Evolutionary conservation across 1,140 invertebrate species (phyloP).

Genomic region (Rhagoletis pomonella): DNA sequence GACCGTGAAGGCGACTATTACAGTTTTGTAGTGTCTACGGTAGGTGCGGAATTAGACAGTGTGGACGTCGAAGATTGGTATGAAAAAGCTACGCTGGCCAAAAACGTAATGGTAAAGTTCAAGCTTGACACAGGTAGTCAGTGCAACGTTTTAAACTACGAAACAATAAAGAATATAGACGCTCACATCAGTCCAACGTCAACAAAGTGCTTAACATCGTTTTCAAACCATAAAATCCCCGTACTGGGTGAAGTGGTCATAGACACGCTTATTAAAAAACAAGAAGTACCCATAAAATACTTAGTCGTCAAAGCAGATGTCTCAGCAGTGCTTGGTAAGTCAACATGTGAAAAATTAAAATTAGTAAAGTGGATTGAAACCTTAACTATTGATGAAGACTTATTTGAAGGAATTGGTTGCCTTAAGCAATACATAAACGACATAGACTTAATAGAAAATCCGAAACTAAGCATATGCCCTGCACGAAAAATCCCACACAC

Average conservation of each 20-base stretch:
- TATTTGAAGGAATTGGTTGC: slow-evolving; percentile 59
- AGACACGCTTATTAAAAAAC: slow-evolving; percentile 15
- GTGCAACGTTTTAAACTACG: slow-evolving; percentile 3
- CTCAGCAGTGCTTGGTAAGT: not conserved
- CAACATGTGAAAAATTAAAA: too few relatives aligned
- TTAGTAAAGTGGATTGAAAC: not conserved
- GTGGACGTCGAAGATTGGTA: slow-evolving; percentile 1
- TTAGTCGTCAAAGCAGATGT: slow-evolving; percentile 21
- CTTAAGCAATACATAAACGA: slow-evolving; percentile 58
- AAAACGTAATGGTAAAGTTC: slow-evolving; percentile 13
- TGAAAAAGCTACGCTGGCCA: not conserved
- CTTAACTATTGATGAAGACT: slow-evolving; percentile 9
- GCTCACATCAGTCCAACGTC: not conserved
- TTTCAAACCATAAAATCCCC: not conserved
- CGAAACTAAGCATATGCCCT: too few relatives aligned
- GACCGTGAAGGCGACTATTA: slow-evolving; percentile 60
- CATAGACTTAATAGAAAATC: slow-evolving; percentile 51
- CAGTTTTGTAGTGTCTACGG: slow-evolving; percentile 59
- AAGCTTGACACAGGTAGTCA: slow-evolving; percentile 49
- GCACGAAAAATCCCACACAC: slow-evolving; percentile 59
- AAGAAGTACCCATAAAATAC: slow-evolving; percentile 35
- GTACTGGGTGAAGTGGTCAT: slow-evolving; percentile 46
- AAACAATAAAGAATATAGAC: not conserved
- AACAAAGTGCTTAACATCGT: slow-evolving; percentile 27
- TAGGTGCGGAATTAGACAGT: slow-evolving; percentile 16